phyloP scores from a whole-genome alignment of 2,113 vertebrate genomes.

The Canis aureus region DNA sequence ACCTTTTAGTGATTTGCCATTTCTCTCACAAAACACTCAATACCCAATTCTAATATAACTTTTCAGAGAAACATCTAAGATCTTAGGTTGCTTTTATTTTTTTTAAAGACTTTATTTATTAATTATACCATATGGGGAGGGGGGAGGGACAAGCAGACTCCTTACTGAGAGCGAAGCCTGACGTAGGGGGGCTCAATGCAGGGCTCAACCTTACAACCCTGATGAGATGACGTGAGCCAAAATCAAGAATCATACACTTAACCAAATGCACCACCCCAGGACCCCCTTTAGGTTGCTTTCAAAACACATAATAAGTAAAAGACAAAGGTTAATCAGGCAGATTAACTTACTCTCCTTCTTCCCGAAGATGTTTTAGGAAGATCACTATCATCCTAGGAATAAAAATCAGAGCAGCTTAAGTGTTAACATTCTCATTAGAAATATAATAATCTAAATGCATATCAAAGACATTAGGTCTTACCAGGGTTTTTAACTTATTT shows the following conservation, averaged over 20 bases:
- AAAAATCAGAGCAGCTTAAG: constrained; percentile 74
- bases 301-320: constrained; percentile 34
- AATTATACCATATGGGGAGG: no score
- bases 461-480: constrained; percentile 21
- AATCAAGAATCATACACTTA: neutral
- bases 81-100: neutral
- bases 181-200: neutral
- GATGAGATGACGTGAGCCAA: neutral
- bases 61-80: constrained; percentile 36
- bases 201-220: neutral
- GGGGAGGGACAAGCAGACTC: no score
- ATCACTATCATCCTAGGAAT: constrained; percentile 89
- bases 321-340: neutral
- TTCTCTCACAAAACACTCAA: constrained; percentile 11
- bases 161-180: no score
- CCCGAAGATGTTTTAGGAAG: constrained; percentile 92
- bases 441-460: neutral
- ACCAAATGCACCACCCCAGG: neutral
- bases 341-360: constrained; percentile 88
- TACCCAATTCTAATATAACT: neutral
- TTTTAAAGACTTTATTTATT: no score
- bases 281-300: neutral
- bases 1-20: neutral
- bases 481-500: neutral
- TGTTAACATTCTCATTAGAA: constrained; percentile 10